Percentiles rank a stretch among this genome's conserved stretches.
Conservation (phyloP, 2,797 vertebrate genomes). For the Acestrorhynchus altus region DNA sequence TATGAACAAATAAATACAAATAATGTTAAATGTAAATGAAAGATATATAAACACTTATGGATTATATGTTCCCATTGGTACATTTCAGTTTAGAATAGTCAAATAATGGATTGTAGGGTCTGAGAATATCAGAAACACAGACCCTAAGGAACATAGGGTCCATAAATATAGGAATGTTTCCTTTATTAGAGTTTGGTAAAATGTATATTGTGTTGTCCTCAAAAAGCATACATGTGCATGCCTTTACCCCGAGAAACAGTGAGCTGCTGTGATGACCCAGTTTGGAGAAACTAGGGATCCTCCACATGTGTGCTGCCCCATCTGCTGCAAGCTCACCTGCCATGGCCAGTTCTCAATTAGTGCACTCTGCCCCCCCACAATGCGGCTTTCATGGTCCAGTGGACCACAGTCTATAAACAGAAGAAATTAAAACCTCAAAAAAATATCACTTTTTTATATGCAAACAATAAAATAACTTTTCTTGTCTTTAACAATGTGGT, state of each 20-base stretch:
- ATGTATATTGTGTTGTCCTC: too few relatives aligned
- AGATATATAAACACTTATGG: neutral
- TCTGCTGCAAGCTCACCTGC: conserved; percentile 90
- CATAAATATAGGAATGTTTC: too few relatives aligned
- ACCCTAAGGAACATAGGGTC: too few relatives aligned
- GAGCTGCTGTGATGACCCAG: conserved; percentile 89
- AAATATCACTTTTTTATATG: neutral
- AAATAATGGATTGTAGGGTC: too few relatives aligned
- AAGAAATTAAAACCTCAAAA: conserved; percentile 12
- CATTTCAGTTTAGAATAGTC: too few relatives aligned
- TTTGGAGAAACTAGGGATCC: conserved; percentile 82
- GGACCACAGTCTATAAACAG: conserved; percentile 79
- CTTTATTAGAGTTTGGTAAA: too few relatives aligned
- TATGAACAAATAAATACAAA: neutral
- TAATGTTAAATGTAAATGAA: neutral
- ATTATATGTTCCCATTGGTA: too few relatives aligned
- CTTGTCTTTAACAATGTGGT: neutral
- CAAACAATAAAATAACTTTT: neutral
- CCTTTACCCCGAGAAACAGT: conserved; percentile 87
- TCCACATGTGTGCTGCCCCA: conserved; percentile 85
- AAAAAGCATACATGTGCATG: neutral
- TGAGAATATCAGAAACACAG: too few relatives aligned
- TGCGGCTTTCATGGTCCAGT: conserved; percentile 64
- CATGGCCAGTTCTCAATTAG: conserved; percentile 86
- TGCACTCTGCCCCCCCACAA: conserved; percentile 83